Evolutionary conservation across 2,888 invertebrate species (phyloP).

Genomic region (Lasius platythorax): DNA sequence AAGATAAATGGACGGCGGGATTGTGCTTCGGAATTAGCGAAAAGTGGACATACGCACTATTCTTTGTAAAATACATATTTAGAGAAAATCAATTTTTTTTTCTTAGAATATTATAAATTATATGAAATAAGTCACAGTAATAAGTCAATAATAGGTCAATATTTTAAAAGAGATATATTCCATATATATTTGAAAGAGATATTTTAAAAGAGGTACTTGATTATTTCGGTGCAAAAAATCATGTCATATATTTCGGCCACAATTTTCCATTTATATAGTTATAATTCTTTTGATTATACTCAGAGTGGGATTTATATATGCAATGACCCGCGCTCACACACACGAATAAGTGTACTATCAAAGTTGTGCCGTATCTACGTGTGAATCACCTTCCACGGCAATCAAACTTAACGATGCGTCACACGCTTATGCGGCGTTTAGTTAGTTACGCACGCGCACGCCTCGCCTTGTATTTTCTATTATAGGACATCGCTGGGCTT

Average conservation of each 20-base stretch:
- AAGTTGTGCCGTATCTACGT: constrained; percentile 40
- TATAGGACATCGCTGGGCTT: constrained; percentile 31
- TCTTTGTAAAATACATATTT: not conserved
- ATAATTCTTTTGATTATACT: not conserved
- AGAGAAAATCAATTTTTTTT: not conserved
- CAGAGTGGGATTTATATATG: constrained; percentile 14
- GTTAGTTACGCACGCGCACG: not conserved
- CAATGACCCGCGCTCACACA: not conserved
- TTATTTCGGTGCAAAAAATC: not conserved
- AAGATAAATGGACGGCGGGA: not conserved
- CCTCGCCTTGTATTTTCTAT: constrained; percentile 39
- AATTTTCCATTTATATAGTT: not conserved
- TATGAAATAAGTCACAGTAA: too few species aligned
- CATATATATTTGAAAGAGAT: not conserved
- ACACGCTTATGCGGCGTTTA: constrained; percentile 9
- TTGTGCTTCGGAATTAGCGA: not conserved
- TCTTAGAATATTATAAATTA: not conserved
- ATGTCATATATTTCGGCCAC: not conserved
- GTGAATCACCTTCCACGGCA: constrained; percentile 48
- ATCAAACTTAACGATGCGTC: constrained; percentile 49
- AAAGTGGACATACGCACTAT: not conserved
- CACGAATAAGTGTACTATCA: constrained; percentile 21
- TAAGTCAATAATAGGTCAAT: not conserved
- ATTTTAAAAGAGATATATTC: not conserved
- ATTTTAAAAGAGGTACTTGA: not conserved